These are phyloP conservation scores for Lates calcarifer DNA, from an alignment of 2,113 vertebrate genomes.

Conservation along the genomic window DNA sequence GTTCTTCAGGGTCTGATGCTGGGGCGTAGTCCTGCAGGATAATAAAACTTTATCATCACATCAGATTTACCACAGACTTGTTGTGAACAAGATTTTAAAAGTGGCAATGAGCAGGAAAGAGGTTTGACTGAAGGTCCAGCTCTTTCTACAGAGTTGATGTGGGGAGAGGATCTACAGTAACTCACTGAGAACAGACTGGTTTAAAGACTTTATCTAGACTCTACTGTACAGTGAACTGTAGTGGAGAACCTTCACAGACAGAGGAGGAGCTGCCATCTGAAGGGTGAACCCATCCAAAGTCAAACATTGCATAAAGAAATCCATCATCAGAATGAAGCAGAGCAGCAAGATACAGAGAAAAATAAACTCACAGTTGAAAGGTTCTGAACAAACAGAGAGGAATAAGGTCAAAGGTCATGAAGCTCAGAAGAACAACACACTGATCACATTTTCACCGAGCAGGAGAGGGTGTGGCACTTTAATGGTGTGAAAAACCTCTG, in stretches of 20 bases:
- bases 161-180: not conserved
- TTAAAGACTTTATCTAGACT: constrained; percentile 50
- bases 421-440: constrained; percentile 46
- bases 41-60: not conserved
- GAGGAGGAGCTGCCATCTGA: constrained; percentile 43
- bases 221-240: constrained; percentile 24
- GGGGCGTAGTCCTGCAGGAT: not conserved
- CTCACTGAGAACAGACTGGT: not conserved
- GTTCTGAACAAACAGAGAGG: constrained; percentile 41
- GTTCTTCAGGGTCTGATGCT: not conserved
- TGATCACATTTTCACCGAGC: constrained; percentile 54
- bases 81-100: not conserved
- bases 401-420: constrained; percentile 57
- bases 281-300: constrained; percentile 21
- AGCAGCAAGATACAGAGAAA: constrained; percentile 76
- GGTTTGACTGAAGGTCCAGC: not conserved
- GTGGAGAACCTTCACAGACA: not conserved
- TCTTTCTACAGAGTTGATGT: not conserved
- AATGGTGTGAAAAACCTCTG: constrained; percentile 44
- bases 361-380: constrained; percentile 68
- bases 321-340: constrained; percentile 61
- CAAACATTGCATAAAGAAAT: constrained; percentile 72
- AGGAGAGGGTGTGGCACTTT: constrained; percentile 66
- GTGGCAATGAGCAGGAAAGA: no score
- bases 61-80: not conserved